Evolutionary conservation across 2,888 invertebrate species (phyloP).

Genomic region (Athrips mouffetella): DNA sequence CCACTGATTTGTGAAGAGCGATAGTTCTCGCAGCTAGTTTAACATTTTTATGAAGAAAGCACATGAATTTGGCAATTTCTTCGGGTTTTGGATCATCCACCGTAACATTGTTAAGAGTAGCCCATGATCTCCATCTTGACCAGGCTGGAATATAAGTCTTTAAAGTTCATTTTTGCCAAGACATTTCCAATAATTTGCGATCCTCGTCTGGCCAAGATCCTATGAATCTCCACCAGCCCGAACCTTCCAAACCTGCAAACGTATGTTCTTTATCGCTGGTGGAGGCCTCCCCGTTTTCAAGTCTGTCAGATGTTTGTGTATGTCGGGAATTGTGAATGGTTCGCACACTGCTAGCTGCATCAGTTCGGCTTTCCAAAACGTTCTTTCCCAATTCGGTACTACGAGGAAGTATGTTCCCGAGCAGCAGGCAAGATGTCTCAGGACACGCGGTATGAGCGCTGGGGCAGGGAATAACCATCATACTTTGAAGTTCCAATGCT

Average conservation of each 20-base stretch:
- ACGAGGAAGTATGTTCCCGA: constrained; percentile 22
- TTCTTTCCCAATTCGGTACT: constrained; percentile 22
- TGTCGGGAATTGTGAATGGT: constrained; percentile 10
- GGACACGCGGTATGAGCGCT: constrained; percentile 25
- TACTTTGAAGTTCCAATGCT: constrained; percentile 19
- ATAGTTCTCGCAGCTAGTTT: background rate
- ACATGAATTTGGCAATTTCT: background rate
- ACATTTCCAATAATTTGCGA: background rate
- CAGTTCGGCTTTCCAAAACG: constrained; percentile 26
- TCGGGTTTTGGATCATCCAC: background rate
- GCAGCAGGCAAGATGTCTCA: constrained; percentile 23
- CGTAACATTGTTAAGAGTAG: background rate
- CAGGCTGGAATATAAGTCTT: constrained; percentile 5
- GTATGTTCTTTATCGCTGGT: background rate
- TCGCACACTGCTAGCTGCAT: constrained; percentile 14
- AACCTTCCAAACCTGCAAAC: constrained; percentile 1
- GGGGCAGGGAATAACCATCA: constrained; percentile 30
- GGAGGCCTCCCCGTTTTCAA: background rate
- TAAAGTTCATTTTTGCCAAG: background rate
- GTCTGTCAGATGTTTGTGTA: background rate
- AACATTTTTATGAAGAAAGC: background rate
- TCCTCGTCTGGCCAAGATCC: background rate
- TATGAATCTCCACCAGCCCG: background rate
- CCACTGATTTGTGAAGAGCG: background rate
- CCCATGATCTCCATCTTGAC: background rate